Conservation (phyloP, 2,888 invertebrate species). For the Priocnemis perturbator region DNA sequence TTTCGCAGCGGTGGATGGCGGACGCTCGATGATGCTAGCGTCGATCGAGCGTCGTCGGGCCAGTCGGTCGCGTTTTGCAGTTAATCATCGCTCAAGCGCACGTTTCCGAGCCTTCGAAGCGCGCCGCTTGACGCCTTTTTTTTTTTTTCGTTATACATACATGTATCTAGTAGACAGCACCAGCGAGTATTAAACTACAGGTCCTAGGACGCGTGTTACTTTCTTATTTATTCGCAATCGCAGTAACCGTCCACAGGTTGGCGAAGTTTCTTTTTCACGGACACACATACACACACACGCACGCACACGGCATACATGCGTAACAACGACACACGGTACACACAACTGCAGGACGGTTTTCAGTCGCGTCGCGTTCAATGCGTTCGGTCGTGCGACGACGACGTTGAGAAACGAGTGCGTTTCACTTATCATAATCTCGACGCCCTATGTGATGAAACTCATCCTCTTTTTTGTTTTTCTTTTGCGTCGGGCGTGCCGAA, state of each 20-base stretch:
- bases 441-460: constrained; percentile 26
- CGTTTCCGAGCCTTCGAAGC: too few relatives aligned
- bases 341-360: constrained; percentile 52
- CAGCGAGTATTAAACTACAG: too few relatives aligned
- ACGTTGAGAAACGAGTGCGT: constrained; percentile 30
- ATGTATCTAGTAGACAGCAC: too few relatives aligned
- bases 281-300: too few relatives aligned
- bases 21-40: neutral
- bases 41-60: neutral
- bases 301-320: constrained; percentile 20
- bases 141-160: too few relatives aligned
- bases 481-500: neutral
- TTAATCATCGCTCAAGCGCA: neutral
- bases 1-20: too few relatives aligned
- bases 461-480: too few relatives aligned
- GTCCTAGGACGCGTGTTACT: too few relatives aligned
- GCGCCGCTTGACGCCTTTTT: too few relatives aligned
- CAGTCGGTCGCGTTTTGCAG: neutral
- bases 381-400: constrained; percentile 35
- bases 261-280: too few relatives aligned
- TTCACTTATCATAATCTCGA: constrained; percentile 31
- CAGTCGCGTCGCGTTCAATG: constrained; percentile 2
- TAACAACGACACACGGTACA: constrained; percentile 27
- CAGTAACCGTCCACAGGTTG: too few relatives aligned
- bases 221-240: too few relatives aligned